Base-by-base conservation (phyloP, 2,113 vertebrate genomes). In the Amazona vittata region DNA sequence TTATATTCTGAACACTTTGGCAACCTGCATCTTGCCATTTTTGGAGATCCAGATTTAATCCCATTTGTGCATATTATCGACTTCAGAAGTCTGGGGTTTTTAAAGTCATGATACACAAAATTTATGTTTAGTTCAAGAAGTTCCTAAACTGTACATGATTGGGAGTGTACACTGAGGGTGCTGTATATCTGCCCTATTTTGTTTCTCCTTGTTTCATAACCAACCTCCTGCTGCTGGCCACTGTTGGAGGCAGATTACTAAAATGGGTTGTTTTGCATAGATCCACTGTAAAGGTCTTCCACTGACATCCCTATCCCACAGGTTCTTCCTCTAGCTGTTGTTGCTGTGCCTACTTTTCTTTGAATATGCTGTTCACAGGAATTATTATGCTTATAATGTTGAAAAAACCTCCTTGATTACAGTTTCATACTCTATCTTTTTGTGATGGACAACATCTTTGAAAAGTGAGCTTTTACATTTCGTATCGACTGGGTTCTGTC, bases 41-140 rank as follows among this genome's bases (percentile, higher is more conserved):
- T 47, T 24, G 25, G 63, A 69, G 10, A 11, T n/a, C 21, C 19
- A 59, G 5, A 22, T 65, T 69, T 43, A 80, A 80, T 46, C 44
- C 4, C 13, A 62, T 20, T 80, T 49, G 19, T 50, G 24, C 19
- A 29, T 21, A 12, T 37, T 33, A 5, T 15, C 13, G 37, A 1
- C 41, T 87, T 55, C 26, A 25, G 35, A 92, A 69, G 25, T 37
- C 4, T 39, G 24, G 0, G 5, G 0, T 2, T 50, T 86, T 50
- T 11, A 4, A 62, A 77, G 16, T 41, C 0, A 0, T 3, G 7
- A 62, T 5, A 26, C 7, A 14, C 16, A 41, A 64, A 73, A 73
- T 47, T 28, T 29, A 15, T 14, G 10, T 74, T 59, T 80, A 14
- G 16, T 77, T 76, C 39, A n/a, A 2, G 3, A 64, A 65, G 6